Evolutionary conservation across 2,797 vertebrate genomes (phyloP).

Genomic region (Apogon hyalosoma): DNA sequence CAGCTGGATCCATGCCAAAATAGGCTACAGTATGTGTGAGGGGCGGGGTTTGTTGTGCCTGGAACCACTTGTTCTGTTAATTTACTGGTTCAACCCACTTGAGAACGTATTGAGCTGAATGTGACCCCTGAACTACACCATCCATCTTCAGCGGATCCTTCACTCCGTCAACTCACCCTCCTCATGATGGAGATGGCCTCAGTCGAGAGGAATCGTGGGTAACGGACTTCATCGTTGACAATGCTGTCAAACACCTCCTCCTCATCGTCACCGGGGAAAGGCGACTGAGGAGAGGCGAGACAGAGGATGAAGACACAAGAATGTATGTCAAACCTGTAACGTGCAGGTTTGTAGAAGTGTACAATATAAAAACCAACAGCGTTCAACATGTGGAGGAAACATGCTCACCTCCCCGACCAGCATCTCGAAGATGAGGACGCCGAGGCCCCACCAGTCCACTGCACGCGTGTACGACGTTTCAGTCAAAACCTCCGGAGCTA

Average conservation of each 20-base stretch:
- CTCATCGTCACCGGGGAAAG: conserved; percentile 98
- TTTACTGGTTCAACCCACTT: too few species aligned
- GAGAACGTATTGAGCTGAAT: too few species aligned
- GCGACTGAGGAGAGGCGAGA: conserved; percentile 86
- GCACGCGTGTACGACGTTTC: conserved; percentile 98
- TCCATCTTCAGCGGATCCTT: neutral
- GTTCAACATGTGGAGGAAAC: neutral
- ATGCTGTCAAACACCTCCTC: conserved; percentile 99
- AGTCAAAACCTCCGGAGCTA: conserved; percentile 97
- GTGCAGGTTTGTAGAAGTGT: neutral
- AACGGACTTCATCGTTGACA: conserved; percentile 98
- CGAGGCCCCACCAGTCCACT: conserved; percentile 99
- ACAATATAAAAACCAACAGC: neutral
- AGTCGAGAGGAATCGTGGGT: conserved; percentile 96
- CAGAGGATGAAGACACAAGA: neutral
- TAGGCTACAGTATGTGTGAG: too few species aligned
- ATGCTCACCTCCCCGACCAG: conserved; percentile 95
- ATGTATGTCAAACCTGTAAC: too few species aligned
- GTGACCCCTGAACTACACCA: too few species aligned
- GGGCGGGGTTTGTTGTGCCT: too few species aligned
- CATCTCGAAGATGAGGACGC: conserved; percentile 99
- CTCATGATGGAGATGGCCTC: conserved; percentile 99
- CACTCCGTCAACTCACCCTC: conserved; percentile 83
- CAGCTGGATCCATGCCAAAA: too few species aligned
- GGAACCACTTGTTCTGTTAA: too few species aligned